phyloP scores from a whole-genome alignment of 2,113 vertebrate genomes.

The Dromaius novaehollandiae region DNA sequence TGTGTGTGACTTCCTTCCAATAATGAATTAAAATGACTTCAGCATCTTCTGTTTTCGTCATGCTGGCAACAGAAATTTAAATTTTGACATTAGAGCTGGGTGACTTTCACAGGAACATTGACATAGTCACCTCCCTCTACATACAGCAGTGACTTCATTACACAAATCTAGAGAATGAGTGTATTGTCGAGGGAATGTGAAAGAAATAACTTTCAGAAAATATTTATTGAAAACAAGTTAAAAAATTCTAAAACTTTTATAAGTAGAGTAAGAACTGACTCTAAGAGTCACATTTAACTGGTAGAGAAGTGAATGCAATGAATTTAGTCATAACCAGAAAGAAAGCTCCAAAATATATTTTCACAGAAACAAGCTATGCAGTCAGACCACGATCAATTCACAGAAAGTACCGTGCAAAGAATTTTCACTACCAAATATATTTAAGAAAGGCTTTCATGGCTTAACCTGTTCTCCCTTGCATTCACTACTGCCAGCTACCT shows the following conservation, averaged over 20 bases:
- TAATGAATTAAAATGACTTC: not conserved
- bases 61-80: not conserved
- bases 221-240: not conserved
- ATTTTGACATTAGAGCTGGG: not conserved
- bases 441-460: not conserved
- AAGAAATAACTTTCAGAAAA: not conserved
- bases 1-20: not conserved
- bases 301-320: not conserved
- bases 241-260: not conserved
- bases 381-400: conserved; percentile 6
- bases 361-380: not conserved
- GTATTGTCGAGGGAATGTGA: not conserved
- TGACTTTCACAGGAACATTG: not conserved
- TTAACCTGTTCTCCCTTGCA: not conserved
- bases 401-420: not conserved
- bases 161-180: not conserved
- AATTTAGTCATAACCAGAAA: conserved; percentile 18
- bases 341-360: not conserved
- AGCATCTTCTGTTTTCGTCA: not conserved
- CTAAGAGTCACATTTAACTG: not conserved
- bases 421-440: not conserved
- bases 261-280: not conserved
- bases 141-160: not conserved
- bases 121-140: not conserved
- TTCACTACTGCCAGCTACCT: not conserved